Percentiles rank a stretch among this genome's conserved stretches.
These are phyloP conservation scores for Suncus etruscus DNA, from an alignment of 2,113 vertebrate species.

Conservation along the genomic window DNA sequence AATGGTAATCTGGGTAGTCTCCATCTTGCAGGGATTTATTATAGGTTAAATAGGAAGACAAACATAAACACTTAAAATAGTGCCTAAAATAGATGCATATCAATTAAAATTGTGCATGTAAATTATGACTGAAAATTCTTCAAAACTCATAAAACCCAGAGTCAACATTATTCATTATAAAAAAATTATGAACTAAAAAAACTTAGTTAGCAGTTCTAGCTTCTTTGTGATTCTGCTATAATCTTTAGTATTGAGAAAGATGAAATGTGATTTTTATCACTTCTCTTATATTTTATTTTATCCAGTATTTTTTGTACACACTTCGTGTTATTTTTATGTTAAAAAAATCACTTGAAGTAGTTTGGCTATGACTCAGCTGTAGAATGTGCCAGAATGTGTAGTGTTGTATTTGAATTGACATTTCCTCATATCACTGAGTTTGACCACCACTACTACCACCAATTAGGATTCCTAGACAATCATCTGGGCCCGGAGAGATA, in stretches of 20 bases:
- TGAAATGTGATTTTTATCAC: background rate
- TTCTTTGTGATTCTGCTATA: background rate
- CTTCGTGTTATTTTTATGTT: background rate
- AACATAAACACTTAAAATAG: background rate
- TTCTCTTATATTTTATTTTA: slow-evolving; percentile 2
- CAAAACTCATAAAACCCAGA: background rate
- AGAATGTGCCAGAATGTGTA: too few relatives aligned
- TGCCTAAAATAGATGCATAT: background rate
- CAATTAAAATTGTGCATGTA: background rate
- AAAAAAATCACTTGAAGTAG: background rate
- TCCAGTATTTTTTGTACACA: background rate
- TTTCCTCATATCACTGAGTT: too few relatives aligned
- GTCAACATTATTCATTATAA: background rate
- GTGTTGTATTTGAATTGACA: too few relatives aligned
- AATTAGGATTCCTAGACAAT: too few relatives aligned
- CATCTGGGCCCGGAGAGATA: too few relatives aligned
- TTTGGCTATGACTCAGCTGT: too few relatives aligned
- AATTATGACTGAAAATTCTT: background rate
- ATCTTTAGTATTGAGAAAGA: background rate
- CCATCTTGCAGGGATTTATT: accelerated
- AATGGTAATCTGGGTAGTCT: background rate
- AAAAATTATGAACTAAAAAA: slow-evolving; percentile 22
- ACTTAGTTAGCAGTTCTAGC: background rate
- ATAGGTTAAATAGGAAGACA: background rate
- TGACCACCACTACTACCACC: too few relatives aligned